These are phyloP conservation scores for Melanostoma scalare DNA, from an alignment of 2,888 invertebrate genomes.

Conservation along the genomic window DNA sequence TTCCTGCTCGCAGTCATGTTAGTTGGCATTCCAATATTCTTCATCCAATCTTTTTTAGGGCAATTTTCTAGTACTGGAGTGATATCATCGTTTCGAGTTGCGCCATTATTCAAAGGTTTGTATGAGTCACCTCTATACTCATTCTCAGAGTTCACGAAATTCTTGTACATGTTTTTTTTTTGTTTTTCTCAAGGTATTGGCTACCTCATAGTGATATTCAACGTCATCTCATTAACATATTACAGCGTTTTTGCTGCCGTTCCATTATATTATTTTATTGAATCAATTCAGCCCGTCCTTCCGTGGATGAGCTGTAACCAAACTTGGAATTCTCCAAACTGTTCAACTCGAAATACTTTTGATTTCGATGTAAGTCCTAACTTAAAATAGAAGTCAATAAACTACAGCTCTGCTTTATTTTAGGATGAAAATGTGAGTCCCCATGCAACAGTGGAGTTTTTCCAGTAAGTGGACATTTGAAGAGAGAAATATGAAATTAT, in stretches of 20 bases:
- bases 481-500: not conserved
- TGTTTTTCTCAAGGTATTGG: constrained; percentile 77
- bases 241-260: constrained; percentile 93
- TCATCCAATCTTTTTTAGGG: constrained; percentile 92
- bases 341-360: constrained; percentile 77
- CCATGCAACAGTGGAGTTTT: constrained; percentile 79
- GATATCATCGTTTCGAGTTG: constrained; percentile 90
- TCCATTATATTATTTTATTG: constrained; percentile 90
- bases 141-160: not conserved
- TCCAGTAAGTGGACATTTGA: constrained; percentile 75
- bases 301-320: constrained; percentile 92
- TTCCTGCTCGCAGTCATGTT: constrained; percentile 77
- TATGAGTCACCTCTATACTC: not conserved
- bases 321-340: constrained; percentile 88
- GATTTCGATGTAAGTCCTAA: constrained; percentile 75
- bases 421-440: constrained; percentile 75
- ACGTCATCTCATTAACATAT: constrained; percentile 90
- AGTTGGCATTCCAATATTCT: constrained; percentile 89
- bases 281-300: constrained; percentile 86
- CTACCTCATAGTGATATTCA: constrained; percentile 90
- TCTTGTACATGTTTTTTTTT: not conserved
- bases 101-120: constrained; percentile 93
- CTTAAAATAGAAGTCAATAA: not conserved
- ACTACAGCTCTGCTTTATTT: not conserved
- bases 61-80: constrained; percentile 92